Conservation (phyloP, 2,888 invertebrate species). For the Brenthis hecate region DNA sequence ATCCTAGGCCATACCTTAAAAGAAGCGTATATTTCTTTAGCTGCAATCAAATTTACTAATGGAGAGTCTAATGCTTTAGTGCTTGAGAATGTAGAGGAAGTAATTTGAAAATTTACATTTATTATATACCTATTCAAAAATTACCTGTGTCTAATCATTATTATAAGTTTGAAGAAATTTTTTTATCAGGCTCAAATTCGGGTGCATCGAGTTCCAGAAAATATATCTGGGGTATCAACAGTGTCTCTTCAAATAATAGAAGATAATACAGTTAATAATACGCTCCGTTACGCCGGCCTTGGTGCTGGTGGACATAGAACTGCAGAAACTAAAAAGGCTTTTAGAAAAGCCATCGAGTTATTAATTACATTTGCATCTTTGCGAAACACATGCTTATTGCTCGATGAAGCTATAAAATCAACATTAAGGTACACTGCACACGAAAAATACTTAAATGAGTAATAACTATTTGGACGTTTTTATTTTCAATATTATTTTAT, state of each 20-base stretch:
- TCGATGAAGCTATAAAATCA: slow-evolving; percentile 65
- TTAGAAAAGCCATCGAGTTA: slow-evolving; percentile 63
- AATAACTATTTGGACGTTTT: not conserved
- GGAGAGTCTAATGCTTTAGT: slow-evolving; percentile 76
- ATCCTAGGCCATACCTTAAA: slow-evolving; percentile 63
- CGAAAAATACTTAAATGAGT: not conserved
- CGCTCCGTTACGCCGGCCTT: slow-evolving; percentile 65
- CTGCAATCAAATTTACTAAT: slow-evolving; percentile 74
- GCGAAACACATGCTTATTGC: slow-evolving; percentile 64
- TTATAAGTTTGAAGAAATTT: not conserved
- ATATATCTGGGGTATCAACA: slow-evolving; percentile 72
- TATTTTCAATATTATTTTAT: not conserved
- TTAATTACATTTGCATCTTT: slow-evolving; percentile 79
- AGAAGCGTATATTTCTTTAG: slow-evolving; percentile 73
- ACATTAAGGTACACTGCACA: slow-evolving; percentile 63
- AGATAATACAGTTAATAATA: slow-evolving; percentile 60
- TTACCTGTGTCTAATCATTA: not conserved
- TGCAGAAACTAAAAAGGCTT: slow-evolving; percentile 68
- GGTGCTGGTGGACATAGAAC: slow-evolving; percentile 74
- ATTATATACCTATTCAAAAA: not conserved
- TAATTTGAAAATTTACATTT: slow-evolving; percentile 37
- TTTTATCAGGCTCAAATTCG: slow-evolving; percentile 67
- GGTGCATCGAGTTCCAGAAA: slow-evolving; percentile 66
- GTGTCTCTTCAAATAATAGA: slow-evolving; percentile 65
- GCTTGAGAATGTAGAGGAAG: slow-evolving; percentile 73